phyloP scores from a whole-genome alignment of 2,888 invertebrate species.

The Amphiduros pacificus region DNA sequence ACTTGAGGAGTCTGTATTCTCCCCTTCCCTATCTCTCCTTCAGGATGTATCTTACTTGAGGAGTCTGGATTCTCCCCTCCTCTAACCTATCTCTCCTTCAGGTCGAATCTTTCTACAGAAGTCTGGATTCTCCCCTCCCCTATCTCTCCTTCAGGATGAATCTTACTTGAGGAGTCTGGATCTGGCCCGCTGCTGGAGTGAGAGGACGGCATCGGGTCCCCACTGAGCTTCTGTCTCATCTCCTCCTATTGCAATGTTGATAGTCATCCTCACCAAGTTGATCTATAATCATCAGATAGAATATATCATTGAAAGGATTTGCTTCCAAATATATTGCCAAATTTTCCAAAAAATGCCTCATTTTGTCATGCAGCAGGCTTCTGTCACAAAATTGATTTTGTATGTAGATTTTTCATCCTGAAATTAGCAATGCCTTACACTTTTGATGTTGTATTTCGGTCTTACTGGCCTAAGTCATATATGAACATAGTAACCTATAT shows the following conservation, averaged over 20 bases:
- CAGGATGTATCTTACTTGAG: constrained; percentile 39
- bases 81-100: too few species aligned
- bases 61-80: constrained; percentile 41
- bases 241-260: constrained; percentile 51
- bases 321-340: too few species aligned
- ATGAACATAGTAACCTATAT: too few species aligned
- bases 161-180: constrained; percentile 47
- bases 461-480: too few species aligned
- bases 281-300: constrained; percentile 38
- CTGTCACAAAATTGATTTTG: too few species aligned
- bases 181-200: constrained; percentile 46
- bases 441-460: too few species aligned
- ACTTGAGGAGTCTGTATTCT: neutral
- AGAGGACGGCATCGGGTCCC: constrained; percentile 49
- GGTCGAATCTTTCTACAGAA: neutral
- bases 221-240: constrained; percentile 41
- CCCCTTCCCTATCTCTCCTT: neutral
- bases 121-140: neutral
- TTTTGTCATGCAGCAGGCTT: too few species aligned
- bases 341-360: too few species aligned
- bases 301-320: neutral
- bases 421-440: too few species aligned
- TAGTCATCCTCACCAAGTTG: constrained; percentile 51
- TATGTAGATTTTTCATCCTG: too few species aligned
- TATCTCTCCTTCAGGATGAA: neutral